Evolutionary conservation across 2,113 vertebrate species (phyloP).

Genomic region (Diglossa brunneiventris): DNA sequence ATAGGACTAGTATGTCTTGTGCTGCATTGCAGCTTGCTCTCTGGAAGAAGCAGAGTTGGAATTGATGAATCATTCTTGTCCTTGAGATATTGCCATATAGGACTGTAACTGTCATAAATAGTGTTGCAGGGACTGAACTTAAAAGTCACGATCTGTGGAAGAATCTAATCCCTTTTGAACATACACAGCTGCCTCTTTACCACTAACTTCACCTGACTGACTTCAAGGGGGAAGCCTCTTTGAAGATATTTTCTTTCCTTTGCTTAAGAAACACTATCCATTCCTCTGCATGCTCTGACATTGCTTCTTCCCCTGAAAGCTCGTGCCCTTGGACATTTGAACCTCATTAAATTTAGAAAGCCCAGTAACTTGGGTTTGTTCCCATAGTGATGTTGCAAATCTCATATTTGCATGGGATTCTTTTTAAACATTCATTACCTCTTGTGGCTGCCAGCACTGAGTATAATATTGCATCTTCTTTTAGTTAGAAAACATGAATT

Average conservation of each 20-base stretch:
- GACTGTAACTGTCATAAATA: conserved; percentile 32
- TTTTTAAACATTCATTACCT: conserved; percentile 25
- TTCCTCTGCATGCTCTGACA: conserved; percentile 46
- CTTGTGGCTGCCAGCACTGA: not conserved
- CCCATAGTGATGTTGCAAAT: conserved; percentile 56
- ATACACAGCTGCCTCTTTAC: not conserved
- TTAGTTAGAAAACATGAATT: not conserved
- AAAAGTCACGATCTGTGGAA: not conserved
- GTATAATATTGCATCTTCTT: not conserved
- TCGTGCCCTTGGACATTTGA: conserved; percentile 65
- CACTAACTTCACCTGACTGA: conserved; percentile 1
- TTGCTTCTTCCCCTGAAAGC: conserved; percentile 58
- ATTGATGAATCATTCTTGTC: conserved; percentile 57
- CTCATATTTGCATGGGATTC: conserved; percentile 47
- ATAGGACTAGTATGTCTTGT: not conserved
- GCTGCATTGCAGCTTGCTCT: conserved; percentile 46
- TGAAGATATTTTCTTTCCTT: conserved; percentile 38
- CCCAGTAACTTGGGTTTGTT: conserved; percentile 28
- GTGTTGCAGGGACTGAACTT: not conserved
- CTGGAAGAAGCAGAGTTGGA: conserved; percentile 9
- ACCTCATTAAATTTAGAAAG: conserved; percentile 68
- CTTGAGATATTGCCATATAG: conserved; percentile 40
- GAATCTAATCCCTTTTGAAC: conserved; percentile 21
- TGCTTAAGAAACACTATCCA: conserved; percentile 45
- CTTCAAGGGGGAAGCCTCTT: conserved; percentile 38